Conservation (phyloP, 2,888 invertebrate genomes). For the Prosapia bicincta region DNA sequence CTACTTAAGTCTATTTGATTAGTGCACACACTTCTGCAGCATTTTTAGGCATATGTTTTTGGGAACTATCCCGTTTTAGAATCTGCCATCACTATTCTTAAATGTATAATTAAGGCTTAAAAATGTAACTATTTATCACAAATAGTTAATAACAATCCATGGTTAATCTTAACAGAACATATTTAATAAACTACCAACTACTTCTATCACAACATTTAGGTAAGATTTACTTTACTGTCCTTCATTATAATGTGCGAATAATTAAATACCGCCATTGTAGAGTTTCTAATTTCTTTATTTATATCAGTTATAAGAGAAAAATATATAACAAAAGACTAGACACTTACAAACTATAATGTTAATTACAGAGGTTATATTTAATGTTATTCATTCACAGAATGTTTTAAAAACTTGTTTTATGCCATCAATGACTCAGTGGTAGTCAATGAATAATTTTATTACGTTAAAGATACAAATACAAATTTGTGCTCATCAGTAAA, state of each 20-base stretch:
- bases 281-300: too few relatives aligned
- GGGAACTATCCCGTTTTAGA: neutral
- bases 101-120: neutral
- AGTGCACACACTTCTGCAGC: neutral
- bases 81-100: neutral
- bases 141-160: neutral
- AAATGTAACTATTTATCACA: neutral
- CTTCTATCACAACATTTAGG: neutral
- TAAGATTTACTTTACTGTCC: too few relatives aligned
- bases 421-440: neutral
- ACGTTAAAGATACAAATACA: too few relatives aligned
- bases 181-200: neutral
- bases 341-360: neutral
- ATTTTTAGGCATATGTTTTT: neutral
- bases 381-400: constrained; percentile 2
- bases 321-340: constrained; percentile 2
- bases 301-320: neutral
- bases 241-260: neutral
- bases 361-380: neutral
- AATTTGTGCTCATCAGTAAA: too few relatives aligned
- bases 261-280: too few relatives aligned
- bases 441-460: too few relatives aligned
- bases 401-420: neutral
- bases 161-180: neutral
- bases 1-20: neutral